Conservation (phyloP, 2,797 vertebrate genomes). For the Hoplostethus atlanticus region DNA sequence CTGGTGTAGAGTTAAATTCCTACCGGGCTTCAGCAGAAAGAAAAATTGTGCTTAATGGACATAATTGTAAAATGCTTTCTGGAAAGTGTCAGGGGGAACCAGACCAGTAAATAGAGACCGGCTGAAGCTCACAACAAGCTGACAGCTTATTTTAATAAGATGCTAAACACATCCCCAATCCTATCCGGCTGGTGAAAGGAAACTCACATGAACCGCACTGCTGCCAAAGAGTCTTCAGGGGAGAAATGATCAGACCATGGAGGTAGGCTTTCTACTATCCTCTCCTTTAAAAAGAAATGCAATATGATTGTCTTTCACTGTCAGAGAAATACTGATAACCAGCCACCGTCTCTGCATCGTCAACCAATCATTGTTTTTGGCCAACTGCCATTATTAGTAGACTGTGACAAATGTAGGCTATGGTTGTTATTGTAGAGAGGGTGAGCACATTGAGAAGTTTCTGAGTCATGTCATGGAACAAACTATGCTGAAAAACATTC, state of each 20-base stretch:
- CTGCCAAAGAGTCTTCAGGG: conserved; percentile 39
- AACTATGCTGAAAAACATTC: conserved; percentile 35
- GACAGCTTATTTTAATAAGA: conserved; percentile 73
- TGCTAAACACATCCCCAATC: conserved; percentile 61
- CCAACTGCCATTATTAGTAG: conserved; percentile 6
- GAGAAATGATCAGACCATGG: conserved; percentile 32
- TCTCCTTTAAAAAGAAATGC: neutral
- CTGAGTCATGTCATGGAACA: conserved; percentile 38
- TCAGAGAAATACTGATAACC: conserved; percentile 8
- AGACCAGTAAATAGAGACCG: conserved; percentile 58
- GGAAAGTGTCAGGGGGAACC: conserved; percentile 61
- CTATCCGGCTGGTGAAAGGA: conserved; percentile 28
- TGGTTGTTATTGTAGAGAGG: conserved; percentile 39
- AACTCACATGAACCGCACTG: conserved; percentile 43
- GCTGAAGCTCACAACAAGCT: conserved; percentile 53
- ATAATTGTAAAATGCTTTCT: conserved; percentile 66
- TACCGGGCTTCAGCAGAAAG: conserved; percentile 41
- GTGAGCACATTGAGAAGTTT: conserved; percentile 16
- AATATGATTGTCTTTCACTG: conserved; percentile 14
- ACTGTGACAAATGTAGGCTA: conserved; percentile 27
- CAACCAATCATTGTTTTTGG: neutral
- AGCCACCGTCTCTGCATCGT: neutral
- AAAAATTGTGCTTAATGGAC: conserved; percentile 71
- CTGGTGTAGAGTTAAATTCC: conserved; percentile 56
- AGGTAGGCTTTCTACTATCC: conserved; percentile 8